phyloP scores from a whole-genome alignment of 2,888 invertebrate genomes.

The Tryphoninae sp. region DNA sequence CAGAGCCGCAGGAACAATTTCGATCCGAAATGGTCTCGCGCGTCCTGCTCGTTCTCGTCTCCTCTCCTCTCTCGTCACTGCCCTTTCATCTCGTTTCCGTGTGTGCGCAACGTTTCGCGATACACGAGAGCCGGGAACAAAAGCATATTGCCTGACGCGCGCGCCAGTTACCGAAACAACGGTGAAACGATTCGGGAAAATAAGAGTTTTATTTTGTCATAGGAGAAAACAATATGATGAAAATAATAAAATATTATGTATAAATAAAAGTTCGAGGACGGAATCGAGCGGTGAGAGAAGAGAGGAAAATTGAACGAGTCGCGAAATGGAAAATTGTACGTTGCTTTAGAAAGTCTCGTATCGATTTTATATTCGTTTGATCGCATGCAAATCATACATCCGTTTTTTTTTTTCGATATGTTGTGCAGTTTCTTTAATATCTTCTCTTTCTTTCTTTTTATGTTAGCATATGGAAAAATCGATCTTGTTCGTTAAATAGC shows the following conservation, averaged over 20 bases:
- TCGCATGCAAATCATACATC: background rate
- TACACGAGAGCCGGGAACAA: slow-evolving; percentile 5
- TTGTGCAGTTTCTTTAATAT: too few relatives aligned
- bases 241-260: background rate
- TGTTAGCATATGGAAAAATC: slow-evolving; percentile 28
- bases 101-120: slow-evolving; percentile 2
- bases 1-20: slow-evolving; percentile 52
- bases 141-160: slow-evolving; percentile 1
- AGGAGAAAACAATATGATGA: background rate
- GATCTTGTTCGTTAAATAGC: slow-evolving; percentile 42
- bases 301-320: too few relatives aligned
- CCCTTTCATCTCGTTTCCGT: slow-evolving; percentile 1
- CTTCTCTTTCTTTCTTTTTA: background rate
- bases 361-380: background rate
- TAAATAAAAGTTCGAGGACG: too few relatives aligned
- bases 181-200: background rate
- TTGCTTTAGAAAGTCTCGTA: background rate
- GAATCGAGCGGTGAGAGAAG: too few relatives aligned
- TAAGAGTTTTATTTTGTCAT: background rate
- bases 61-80: slow-evolving; percentile 18
- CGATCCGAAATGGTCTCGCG: slow-evolving; percentile 38
- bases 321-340: too few relatives aligned
- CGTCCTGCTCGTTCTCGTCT: too few relatives aligned
- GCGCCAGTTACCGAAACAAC: background rate
- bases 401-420: too few relatives aligned